Conservation (phyloP, 2,888 invertebrate genomes). For the Rutpela maculata region DNA sequence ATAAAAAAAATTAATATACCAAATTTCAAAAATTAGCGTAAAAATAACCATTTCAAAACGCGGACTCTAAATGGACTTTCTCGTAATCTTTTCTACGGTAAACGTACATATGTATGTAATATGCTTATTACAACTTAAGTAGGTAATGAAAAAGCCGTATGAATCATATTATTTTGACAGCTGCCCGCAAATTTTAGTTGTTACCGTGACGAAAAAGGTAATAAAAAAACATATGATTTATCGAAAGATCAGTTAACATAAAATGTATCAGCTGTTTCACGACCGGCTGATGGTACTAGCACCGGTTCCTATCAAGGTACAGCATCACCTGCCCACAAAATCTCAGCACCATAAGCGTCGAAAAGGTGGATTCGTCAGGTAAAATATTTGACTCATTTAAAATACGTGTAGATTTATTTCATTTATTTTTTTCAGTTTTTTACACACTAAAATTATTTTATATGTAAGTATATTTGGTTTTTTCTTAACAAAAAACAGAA, state of each 20-base stretch:
- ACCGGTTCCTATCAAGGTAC: conserved; percentile 54
- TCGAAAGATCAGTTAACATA: conserved; percentile 24
- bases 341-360: conserved; percentile 48
- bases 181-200: conserved; percentile 5
- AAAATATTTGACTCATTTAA: not conserved
- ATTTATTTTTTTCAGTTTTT: too few species aligned
- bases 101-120: not conserved
- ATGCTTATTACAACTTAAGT: not conserved
- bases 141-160: not conserved
- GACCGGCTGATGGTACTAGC: conserved; percentile 44
- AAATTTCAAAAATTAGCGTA: too few species aligned
- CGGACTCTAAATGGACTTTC: too few species aligned
- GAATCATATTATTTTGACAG: conserved; percentile 34
- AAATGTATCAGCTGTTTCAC: conserved; percentile 38
- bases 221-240: conserved; percentile 32
- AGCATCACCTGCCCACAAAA: conserved; percentile 54
- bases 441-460: too few species aligned
- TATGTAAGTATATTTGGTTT: too few species aligned
- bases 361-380: not conserved
- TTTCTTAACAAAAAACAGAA: too few species aligned
- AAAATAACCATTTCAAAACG: too few species aligned
- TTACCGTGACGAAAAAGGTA: conserved; percentile 19
- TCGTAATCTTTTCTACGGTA: not conserved
- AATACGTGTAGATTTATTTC: too few species aligned
- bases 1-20: too few species aligned